Conservation (phyloP, 2,888 invertebrate genomes). For the Ormyrus rosae region DNA sequence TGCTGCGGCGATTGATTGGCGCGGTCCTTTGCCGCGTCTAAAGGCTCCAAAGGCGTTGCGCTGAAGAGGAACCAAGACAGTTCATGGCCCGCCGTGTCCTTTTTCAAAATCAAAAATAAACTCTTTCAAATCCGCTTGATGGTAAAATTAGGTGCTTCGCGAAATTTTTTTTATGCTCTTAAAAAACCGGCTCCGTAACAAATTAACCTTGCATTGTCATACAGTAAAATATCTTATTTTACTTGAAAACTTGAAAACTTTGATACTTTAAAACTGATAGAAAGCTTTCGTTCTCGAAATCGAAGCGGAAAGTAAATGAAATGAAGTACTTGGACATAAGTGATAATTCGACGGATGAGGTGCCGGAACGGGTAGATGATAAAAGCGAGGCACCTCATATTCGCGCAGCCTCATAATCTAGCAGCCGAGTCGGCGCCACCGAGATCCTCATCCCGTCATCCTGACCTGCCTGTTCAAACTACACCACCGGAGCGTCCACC, state of each 20-base stretch:
- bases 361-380: not conserved
- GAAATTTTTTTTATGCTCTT: too few species aligned
- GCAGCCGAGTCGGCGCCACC: too few species aligned
- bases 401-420: not conserved
- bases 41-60: not conserved
- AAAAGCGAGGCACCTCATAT: constrained; percentile 3
- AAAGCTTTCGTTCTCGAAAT: not conserved
- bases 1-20: constrained; percentile 50
- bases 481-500: too few species aligned
- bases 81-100: constrained; percentile 57
- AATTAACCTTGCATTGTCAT: too few species aligned
- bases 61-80: constrained; percentile 47
- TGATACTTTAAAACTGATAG: not conserved
- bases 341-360: not conserved
- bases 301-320: too few species aligned
- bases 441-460: too few species aligned
- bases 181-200: too few species aligned
- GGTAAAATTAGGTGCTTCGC: too few species aligned
- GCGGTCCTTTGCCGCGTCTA: constrained; percentile 38
- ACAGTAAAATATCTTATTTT: too few species aligned
- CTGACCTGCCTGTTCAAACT: too few species aligned
- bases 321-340: constrained; percentile 12
- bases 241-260: not conserved
- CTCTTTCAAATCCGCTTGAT: too few species aligned
- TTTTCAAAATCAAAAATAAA: not conserved